phyloP scores from a whole-genome alignment of 2,888 invertebrate genomes.

The Athrips mouffetella region DNA sequence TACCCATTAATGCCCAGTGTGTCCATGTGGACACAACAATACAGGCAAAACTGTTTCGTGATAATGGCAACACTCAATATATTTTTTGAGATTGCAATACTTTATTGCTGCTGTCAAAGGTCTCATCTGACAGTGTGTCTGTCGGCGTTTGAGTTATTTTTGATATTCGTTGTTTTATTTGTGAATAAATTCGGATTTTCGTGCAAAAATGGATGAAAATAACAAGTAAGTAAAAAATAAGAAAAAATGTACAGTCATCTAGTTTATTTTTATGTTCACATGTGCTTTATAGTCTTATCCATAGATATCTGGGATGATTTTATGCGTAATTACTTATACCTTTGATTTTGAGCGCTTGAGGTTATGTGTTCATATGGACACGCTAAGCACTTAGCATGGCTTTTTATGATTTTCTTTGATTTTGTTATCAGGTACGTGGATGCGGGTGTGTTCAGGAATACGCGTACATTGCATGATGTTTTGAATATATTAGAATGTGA shows the following conservation, averaged over 20 bases:
- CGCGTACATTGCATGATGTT: neutral
- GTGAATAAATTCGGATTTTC: neutral
- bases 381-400: conserved; percentile 1
- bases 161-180: neutral
- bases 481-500: neutral
- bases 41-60: too few species aligned
- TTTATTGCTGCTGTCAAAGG: neutral
- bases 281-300: neutral
- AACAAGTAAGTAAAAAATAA: neutral
- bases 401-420: neutral
- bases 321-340: neutral
- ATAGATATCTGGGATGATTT: neutral
- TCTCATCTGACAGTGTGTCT: neutral
- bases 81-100: too few species aligned
- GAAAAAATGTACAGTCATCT: neutral
- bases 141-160: neutral
- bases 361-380: conserved; percentile 6
- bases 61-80: too few species aligned
- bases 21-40: too few species aligned
- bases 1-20: too few species aligned
- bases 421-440: conserved; percentile 1
- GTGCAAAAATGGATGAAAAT: neutral
- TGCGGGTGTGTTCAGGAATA: neutral
- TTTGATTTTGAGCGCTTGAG: neutral
- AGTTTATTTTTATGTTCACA: too few species aligned